Conservation (phyloP, 2,888 invertebrate genomes). For the Orchesellides sinensis region DNA sequence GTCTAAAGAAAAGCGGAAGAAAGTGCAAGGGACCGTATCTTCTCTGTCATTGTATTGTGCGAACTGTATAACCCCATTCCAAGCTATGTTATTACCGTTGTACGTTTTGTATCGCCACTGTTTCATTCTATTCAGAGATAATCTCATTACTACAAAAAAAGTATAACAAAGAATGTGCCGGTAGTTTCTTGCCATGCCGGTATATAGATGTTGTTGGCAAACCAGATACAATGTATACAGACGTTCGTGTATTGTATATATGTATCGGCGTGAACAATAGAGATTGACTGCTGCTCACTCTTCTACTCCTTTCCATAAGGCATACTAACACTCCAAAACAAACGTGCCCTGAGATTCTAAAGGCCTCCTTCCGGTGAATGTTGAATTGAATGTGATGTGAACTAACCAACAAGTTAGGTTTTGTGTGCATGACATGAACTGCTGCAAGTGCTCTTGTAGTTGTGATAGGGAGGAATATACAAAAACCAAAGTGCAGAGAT, state of each 20-base stretch:
- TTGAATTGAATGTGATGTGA: conserved; percentile 6
- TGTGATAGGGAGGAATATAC: too few relatives aligned
- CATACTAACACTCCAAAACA: not conserved
- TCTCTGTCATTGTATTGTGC: not conserved
- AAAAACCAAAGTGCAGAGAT: too few relatives aligned
- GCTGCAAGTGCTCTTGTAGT: too few relatives aligned
- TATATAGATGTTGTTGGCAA: not conserved
- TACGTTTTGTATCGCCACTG: not conserved
- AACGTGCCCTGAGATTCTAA: conserved; percentile 3
- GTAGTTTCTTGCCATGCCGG: not conserved
- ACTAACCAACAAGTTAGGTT: not conserved
- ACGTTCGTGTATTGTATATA: not conserved
- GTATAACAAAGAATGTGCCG: conserved; percentile 1
- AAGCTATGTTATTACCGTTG: not conserved
- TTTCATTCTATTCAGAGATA: conserved; percentile 3
- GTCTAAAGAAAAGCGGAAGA: not conserved
- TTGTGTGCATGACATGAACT: too few relatives aligned
- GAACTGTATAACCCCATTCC: too few relatives aligned
- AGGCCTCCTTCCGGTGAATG: conserved; percentile 4
- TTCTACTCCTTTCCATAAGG: conserved; percentile 2
- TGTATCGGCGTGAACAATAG: too few relatives aligned
- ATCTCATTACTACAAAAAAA: not conserved
- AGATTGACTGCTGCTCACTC: not conserved
- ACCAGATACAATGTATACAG: not conserved
- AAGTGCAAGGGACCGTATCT: not conserved